Conservation (phyloP, 2,888 invertebrate genomes). For the Yponomeuta plumbellus region DNA sequence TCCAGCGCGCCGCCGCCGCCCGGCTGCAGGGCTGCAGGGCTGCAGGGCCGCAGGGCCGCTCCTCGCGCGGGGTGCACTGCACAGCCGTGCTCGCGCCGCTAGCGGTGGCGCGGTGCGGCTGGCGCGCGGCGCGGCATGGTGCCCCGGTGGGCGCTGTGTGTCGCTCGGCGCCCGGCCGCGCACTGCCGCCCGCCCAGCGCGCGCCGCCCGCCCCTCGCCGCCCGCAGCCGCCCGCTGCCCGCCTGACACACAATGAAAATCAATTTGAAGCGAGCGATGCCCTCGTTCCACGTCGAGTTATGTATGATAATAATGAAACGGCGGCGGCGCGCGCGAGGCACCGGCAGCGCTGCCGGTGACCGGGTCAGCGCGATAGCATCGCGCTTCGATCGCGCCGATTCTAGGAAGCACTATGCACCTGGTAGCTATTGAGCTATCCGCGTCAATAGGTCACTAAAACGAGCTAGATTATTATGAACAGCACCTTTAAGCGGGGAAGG, state of each 20-base stretch:
- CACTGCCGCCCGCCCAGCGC: conserved; percentile 41
- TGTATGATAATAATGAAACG: conserved; percentile 26
- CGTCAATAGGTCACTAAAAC: not conserved
- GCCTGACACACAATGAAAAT: conserved; percentile 13
- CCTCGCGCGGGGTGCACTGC: too few species aligned
- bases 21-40: conserved; percentile 23
- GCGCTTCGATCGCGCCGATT: not conserved
- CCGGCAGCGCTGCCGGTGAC: not conserved
- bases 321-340: conserved; percentile 16
- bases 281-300: conserved; percentile 16
- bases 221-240: conserved; percentile 23
- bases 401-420: not conserved
- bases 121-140: conserved; percentile 4
- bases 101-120: not conserved
- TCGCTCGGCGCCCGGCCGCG: conserved; percentile 52
- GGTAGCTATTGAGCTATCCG: not conserved
- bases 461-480: not conserved
- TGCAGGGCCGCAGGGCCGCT: conserved; percentile 19
- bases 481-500: not conserved
- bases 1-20: conserved; percentile 71
- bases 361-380: conserved; percentile 3
- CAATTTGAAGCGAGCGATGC: conserved; percentile 16
- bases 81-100: not conserved
- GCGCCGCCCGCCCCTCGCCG: not conserved
- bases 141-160: conserved; percentile 32